Evolutionary conservation across 2,888 invertebrate genomes (phyloP).

Genomic region (Dugesia japonica): DNA sequence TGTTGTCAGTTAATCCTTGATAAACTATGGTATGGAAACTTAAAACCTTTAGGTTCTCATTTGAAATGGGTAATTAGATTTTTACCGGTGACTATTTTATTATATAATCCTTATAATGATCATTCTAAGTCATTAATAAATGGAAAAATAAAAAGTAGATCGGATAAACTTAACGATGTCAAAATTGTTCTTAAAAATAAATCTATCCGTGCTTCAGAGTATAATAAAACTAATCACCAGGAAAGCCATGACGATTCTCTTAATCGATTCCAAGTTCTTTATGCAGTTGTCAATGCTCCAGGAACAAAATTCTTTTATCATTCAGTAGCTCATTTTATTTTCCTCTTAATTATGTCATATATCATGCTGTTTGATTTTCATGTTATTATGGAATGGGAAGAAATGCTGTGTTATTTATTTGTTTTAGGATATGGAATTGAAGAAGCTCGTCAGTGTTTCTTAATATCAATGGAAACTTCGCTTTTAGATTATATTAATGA

Average conservation of each 20-base stretch:
- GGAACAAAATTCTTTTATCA: conserved; percentile 27
- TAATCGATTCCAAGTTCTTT: not conserved
- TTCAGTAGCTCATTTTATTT: conserved; percentile 25
- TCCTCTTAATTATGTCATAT: conserved; percentile 27
- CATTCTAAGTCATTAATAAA: not conserved
- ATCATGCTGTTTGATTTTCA: conserved; percentile 28
- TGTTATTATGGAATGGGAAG: not conserved
- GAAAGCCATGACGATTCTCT: not conserved
- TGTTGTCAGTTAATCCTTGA: conserved; percentile 29
- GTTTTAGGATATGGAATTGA: conserved; percentile 28
- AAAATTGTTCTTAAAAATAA: not conserved
- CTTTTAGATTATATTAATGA: not conserved
- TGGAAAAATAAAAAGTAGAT: not conserved
- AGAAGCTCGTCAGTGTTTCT: conserved; percentile 23
- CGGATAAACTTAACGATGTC: not conserved
- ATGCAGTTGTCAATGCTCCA: conserved; percentile 9
- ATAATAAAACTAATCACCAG: not conserved
- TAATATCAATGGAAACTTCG: not conserved
- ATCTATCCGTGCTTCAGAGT: not conserved
- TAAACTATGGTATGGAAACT: conserved; percentile 30
- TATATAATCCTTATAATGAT: conserved; percentile 4
- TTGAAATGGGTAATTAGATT: conserved; percentile 20
- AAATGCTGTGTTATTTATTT: conserved; percentile 20
- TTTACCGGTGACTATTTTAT: not conserved
- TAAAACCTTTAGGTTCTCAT: not conserved